Base-by-base conservation (phyloP, 64 coral and sea anemone genomes). In the Dendronephthya gigantea region DNA sequence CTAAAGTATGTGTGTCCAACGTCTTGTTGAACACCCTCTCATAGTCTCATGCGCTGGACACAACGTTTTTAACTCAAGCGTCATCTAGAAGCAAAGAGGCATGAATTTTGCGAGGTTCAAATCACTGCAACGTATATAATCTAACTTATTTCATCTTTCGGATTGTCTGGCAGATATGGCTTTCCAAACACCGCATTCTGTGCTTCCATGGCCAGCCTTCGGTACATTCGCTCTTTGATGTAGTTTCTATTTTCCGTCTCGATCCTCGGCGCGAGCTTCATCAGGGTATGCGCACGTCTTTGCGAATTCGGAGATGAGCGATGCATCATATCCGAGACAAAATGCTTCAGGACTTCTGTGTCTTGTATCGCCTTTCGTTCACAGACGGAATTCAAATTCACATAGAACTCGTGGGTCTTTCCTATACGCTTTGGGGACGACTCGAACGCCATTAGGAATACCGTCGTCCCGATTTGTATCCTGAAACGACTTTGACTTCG, bases 161-260 rank as follows among this genome's bases (percentile, higher is more conserved):
- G 4, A 11, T 45, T 45, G 41, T 45, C 41, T 4, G 41, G 41
- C 41, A 11, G 25, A 62, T 62, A 22, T 35, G 72, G 72, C 29
- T 35, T 35, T 14, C 72, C 72, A 19, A 79, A 79, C 72, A 79
- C 72, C 13, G 72, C 72, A 29, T 79, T 33, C 22, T 79, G 27
- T 7, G 72, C 72, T 39, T 79, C 72, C 9, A 19, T 35, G 4
- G 72, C 25, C 36, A 79, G 72, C 15, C 37, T 29, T 39, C 30
- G 34, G 28, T 79, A 79, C 72, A 79, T 79, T 79, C 72, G 72
- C 37, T 79, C 72, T 79, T 79, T 35, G 15, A 79, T 79, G 32
- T 79, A 79, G 16, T 79, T 79, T 29, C 37, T 79, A 39, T 79
- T 79, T 33, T 79, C 72, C 5, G 32, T 9, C 32, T 79, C 72